phyloP scores from a whole-genome alignment of 2,797 vertebrate genomes.

The Pseudocheirus occidentalis region DNA sequence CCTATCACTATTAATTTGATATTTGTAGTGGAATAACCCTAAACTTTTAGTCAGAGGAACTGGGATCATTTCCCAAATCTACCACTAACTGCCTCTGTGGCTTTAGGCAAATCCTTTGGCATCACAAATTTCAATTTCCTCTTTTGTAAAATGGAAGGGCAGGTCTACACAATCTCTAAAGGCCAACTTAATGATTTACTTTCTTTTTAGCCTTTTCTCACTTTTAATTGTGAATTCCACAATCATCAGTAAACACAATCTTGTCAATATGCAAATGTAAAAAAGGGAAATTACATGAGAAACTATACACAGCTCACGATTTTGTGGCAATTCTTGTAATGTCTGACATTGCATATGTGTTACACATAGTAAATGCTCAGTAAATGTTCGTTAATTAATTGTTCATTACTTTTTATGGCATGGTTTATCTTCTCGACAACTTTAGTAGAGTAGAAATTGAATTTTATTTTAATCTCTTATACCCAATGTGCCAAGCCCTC shows the following conservation, averaged over 20 bases:
- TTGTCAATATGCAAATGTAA: background rate
- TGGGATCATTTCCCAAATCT: background rate
- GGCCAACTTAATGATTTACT: background rate
- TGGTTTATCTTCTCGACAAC: background rate
- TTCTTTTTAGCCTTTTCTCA: background rate
- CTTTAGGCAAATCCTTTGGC: background rate
- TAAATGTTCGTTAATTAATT: background rate
- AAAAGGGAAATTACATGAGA: background rate
- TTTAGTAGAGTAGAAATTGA: background rate
- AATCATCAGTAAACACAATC: background rate
- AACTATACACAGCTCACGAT: background rate
- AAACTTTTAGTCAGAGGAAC: background rate
- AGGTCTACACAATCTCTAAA: background rate
- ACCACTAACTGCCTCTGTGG: background rate
- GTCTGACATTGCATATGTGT: background rate
- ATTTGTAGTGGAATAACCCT: background rate
- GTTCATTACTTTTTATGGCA: background rate
- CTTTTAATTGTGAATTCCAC: background rate
- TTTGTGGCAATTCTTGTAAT: background rate
- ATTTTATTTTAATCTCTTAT: constrained; percentile 7
- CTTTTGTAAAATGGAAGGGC: background rate
- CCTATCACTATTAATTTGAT: background rate
- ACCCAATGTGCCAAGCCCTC: background rate
- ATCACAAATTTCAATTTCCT: background rate
- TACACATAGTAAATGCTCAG: background rate